phyloP scores from a whole-genome alignment of 2,797 vertebrate species.

The Micropoecilia bifurca region DNA sequence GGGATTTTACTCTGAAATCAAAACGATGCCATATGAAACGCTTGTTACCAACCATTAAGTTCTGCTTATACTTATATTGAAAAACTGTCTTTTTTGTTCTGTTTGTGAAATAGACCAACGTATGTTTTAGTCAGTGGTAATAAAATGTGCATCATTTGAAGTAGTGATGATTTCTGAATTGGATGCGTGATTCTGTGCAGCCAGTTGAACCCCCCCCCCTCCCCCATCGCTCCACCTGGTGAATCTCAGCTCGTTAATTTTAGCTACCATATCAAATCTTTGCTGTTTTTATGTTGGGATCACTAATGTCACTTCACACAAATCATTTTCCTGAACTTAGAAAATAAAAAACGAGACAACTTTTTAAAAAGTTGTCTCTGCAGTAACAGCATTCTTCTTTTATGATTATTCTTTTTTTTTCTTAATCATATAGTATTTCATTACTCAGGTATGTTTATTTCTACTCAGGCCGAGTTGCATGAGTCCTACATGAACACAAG shows the following conservation, averaged over 20 bases:
- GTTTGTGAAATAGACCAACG: neutral
- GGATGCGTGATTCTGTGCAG: neutral
- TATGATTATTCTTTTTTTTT: slow-evolving; percentile 17
- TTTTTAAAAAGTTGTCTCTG: neutral
- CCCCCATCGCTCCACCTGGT: no score
- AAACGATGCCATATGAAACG: neutral
- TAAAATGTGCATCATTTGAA: neutral
- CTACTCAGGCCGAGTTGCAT: slow-evolving; percentile 67
- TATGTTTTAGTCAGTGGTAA: neutral
- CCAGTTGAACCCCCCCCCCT: neutral
- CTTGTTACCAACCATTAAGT: neutral
- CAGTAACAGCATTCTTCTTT: neutral
- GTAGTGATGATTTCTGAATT: neutral
- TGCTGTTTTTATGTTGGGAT: neutral
- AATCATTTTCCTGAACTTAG: neutral
- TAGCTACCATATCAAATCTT: neutral
- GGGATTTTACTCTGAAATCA: neutral
- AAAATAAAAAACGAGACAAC: neutral
- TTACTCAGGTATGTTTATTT: slow-evolving; percentile 78
- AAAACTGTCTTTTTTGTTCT: neutral
- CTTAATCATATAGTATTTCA: slow-evolving; percentile 33
- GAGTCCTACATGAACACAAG: slow-evolving; percentile 62
- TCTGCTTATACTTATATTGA: neutral
- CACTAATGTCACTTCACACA: neutral
- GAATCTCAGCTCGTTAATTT: neutral